Base-by-base conservation (phyloP, 2,113 vertebrate genomes). In the Aldabrachelys gigantea region DNA sequence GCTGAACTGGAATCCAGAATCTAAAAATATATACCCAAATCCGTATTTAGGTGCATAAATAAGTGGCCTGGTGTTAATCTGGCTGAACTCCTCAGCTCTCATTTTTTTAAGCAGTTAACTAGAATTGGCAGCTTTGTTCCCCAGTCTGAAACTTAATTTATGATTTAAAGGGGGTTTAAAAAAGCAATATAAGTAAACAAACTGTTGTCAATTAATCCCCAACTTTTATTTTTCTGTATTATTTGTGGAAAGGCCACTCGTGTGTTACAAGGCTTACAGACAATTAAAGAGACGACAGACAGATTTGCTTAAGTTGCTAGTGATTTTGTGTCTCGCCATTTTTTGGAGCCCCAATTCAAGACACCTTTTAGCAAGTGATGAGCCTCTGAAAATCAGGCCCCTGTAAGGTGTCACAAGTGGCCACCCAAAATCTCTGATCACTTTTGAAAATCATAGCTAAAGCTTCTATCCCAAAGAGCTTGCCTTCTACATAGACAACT, bases 161-260 rank as follows among this genome's bases (percentile, higher is more conserved):
- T 57, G 56, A 25, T 57, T 25, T 57, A 57, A 57, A 12, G 56
- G 25, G 25, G 10, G 56, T 29, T 57, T 12, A 29, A 53, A 57
- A 57, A 57, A 57, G 25, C 27, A 27, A 57, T 10, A 57, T 57
- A 57, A 5, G 56, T 10, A 57, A 57, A 57, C 56, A 57, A 57
- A 27, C 25, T 12, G 4, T 27, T 57, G 52, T 19, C 52, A 4
- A 57, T 57, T 57, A 57, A 11, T 27, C 24, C 11, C 56, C 56
- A 57, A 57, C 56, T 27, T 57, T 12, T 57, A 57, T 31, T 62
- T 29, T 62, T 31, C 59, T 62, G 29, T 62, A 79, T 1, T 0
- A 0, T 90, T 87, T 0, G 0, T 57, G 38, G 69, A 78, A 49
- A 7, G 2, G 5, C 22, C 14, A 3, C 2, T 56, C 29, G 4